These are phyloP conservation scores for Ptyas mucosa DNA, from an alignment of 2,113 vertebrate species.

Conservation along the genomic window DNA sequence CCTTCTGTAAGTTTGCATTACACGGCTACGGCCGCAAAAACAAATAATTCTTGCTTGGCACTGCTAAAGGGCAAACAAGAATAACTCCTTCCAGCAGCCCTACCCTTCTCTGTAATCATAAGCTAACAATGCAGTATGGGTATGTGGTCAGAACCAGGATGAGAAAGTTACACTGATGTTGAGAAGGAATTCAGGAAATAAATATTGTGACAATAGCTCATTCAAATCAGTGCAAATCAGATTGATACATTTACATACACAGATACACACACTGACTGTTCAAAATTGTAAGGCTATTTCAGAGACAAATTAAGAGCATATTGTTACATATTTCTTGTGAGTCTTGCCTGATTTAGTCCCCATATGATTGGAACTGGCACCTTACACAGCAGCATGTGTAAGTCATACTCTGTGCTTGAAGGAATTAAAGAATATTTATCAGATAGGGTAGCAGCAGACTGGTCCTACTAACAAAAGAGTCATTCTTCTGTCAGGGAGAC, in stretches of 20 bases:
- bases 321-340: not conserved
- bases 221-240: not conserved
- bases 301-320: not conserved
- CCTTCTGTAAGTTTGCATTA: not conserved
- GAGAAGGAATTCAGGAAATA: conserved; percentile 6
- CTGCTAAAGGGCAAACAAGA: conserved; percentile 8
- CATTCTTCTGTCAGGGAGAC: too few species aligned
- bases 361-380: not conserved
- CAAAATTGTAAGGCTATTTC: not conserved
- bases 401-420: not conserved
- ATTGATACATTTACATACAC: not conserved
- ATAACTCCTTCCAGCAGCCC: not conserved
- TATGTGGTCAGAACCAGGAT: not conserved
- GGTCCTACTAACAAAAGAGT: not conserved
- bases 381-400: not conserved
- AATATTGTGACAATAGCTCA: not conserved
- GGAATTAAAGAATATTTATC: not conserved
- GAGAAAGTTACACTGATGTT: not conserved
- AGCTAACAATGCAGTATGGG: not conserved
- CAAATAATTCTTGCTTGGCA: not conserved
- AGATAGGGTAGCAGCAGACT: not conserved
- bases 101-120: not conserved
- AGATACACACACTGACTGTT: not conserved
- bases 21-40: not conserved
- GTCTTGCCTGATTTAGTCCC: not conserved